Evolutionary conservation across 2,888 invertebrate genomes (phyloP), one percentile per base, ranked within the genome.

Genomic region (Chouioia cunea): DNA sequence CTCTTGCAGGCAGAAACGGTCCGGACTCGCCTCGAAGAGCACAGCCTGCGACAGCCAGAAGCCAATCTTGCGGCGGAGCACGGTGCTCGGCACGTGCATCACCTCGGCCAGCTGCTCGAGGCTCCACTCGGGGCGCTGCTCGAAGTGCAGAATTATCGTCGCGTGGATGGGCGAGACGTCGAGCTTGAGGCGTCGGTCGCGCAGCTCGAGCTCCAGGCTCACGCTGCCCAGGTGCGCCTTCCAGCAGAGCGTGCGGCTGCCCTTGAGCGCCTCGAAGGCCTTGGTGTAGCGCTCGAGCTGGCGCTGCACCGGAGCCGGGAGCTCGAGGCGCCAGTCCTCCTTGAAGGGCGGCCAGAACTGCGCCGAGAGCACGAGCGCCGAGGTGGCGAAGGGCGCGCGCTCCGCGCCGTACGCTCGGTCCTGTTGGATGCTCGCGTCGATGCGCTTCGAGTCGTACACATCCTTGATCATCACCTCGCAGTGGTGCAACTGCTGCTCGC

Each of bases 401-500:
- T 82, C 80, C n/a, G 79, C 59, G n/a, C 87, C 77, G 89, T 91
- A 18, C 46, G 65, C 52, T 44, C 47, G 43, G 4, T 68, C 68
- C 75, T 93, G 91, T 77, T 94, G 93, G 75, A 96, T 93, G 64
- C 93, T 90, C 12, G 93, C 90, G 86, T 97, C 97, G 60, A 99
- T 95, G 76, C 97, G 90, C 81, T 96, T 96, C 0, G 99, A 99
- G 85, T 99, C 98, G 22, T 93, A 93, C 48, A 99, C 93, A 86
- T 99, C 99, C 83, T 97, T 97, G 46, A 99, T 86, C 99, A 99
- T 99, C 0, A 98, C 97, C 88, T 99, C 99, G 87, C 99, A 99
- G 80, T 94, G 95, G 84, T 97, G 97, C 65, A 99, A 86, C 77
- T 97, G 94, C n/a, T 95, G 92, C 83, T 99, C 98, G 0, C 97